These are phyloP conservation scores for Caenorhabditis sp. DNA, from an alignment of 2,888 invertebrate species.

Conservation along the genomic window DNA sequence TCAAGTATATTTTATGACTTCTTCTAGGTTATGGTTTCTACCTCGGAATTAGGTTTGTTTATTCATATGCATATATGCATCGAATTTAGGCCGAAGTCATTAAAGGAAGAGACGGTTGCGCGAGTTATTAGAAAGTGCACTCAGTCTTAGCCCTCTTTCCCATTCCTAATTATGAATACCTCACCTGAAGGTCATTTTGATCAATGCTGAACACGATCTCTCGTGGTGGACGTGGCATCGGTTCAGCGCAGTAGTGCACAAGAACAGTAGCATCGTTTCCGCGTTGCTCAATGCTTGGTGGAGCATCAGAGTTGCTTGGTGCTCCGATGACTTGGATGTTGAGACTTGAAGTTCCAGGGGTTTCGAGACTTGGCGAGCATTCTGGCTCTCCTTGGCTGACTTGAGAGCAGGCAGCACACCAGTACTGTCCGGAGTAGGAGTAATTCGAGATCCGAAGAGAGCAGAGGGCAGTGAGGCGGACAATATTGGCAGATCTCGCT, in stretches of 20 bases:
- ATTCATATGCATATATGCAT: conserved; percentile 50
- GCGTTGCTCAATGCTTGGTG: conserved; percentile 80
- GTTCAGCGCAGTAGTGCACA: conserved; percentile 82
- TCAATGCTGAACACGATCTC: conserved; percentile 82
- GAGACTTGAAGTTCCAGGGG: conserved; percentile 77
- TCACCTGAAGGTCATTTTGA: conserved; percentile 79
- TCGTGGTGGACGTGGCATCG: conserved; percentile 81
- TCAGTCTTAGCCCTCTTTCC: conserved; percentile 6
- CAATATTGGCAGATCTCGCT: conserved; percentile 67
- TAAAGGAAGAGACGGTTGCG: conserved; percentile 44
- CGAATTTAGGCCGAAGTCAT: conserved; percentile 61
- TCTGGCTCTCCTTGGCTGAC: conserved; percentile 82
- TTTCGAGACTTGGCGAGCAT: conserved; percentile 80
- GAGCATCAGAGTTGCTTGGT: conserved; percentile 79
- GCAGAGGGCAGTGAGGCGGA: conserved; percentile 76
- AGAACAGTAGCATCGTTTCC: conserved; percentile 78
- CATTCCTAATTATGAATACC: conserved; percentile 52
- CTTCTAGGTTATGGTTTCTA: conserved; percentile 1
- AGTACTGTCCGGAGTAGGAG: conserved; percentile 82
- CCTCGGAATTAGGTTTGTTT: conserved; percentile 31
- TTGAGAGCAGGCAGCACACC: conserved; percentile 83
- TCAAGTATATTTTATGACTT: conserved; percentile 1
- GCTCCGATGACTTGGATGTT: conserved; percentile 82
- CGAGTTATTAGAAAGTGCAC: conserved; percentile 63
- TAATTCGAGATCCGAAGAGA: conserved; percentile 80